These are phyloP conservation scores for Myioborus melanocephalus DNA, from an alignment of 2,797 vertebrate species.

Conservation along the genomic window DNA sequence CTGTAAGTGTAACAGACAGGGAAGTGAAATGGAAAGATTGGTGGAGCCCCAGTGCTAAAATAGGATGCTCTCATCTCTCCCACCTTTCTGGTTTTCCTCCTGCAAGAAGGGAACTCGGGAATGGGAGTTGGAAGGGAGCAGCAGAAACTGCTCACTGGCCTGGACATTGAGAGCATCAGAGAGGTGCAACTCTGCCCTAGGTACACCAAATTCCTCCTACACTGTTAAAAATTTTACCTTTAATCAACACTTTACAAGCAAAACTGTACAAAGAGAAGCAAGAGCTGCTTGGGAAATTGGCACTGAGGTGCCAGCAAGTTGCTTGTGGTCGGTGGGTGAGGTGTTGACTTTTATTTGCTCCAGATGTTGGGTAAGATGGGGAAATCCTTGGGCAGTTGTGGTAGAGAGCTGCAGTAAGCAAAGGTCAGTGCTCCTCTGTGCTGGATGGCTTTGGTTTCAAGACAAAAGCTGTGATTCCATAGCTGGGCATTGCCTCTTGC, in stretches of 20 bases:
- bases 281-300: not conserved
- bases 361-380: not conserved
- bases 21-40: not conserved
- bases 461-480: not conserved
- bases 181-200: not conserved
- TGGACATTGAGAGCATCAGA: not conserved
- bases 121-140: not conserved
- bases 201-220: not conserved
- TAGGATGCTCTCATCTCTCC: not conserved
- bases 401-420: not conserved
- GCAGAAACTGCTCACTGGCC: not conserved
- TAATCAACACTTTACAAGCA: not conserved
- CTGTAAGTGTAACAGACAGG: not conserved
- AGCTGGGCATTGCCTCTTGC: not conserved
- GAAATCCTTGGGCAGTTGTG: not conserved
- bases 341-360: not conserved
- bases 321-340: not conserved
- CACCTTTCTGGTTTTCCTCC: not conserved
- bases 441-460: not conserved
- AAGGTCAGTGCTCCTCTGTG: not conserved
- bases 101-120: accelerated
- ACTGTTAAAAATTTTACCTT: not conserved
- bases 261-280: not conserved
- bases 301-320: not conserved
- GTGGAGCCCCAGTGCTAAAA: not conserved